Evolutionary conservation across 2,113 vertebrate species (phyloP).

Genomic region (Colaptes auratus): DNA sequence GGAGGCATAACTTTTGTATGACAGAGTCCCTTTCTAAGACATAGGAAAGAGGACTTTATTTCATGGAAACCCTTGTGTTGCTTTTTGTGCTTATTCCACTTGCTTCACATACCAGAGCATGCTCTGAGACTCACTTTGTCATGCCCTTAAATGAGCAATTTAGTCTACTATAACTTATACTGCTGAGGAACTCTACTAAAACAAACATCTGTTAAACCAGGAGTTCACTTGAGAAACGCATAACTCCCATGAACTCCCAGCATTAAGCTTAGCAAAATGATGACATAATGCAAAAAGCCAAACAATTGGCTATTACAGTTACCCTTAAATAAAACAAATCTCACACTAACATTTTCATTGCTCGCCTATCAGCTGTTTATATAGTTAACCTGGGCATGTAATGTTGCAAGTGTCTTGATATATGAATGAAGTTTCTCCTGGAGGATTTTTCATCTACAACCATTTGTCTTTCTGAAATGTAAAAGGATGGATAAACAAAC

Average conservation of each 20-base stretch:
- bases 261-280: neutral
- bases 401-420: neutral
- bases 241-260: neutral
- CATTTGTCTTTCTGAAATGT: neutral
- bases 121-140: constrained; percentile 71
- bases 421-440: neutral
- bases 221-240: constrained; percentile 7
- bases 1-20: constrained; percentile 79
- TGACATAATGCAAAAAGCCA: constrained; percentile 6
- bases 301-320: neutral
- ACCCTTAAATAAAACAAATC: neutral
- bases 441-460: neutral
- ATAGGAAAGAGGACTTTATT: constrained; percentile 54
- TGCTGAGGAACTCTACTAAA: constrained; percentile 56
- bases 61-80: constrained; percentile 29
- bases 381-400: neutral
- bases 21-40: constrained; percentile 75
- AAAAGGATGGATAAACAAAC: neutral
- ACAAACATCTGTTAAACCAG: constrained; percentile 73
- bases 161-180: constrained; percentile 74
- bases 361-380: neutral
- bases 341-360: neutral
- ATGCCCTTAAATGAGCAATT: constrained; percentile 75
- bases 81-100: constrained; percentile 46
- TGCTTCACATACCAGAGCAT: constrained; percentile 46